Evolutionary conservation across 2,113 vertebrate genomes (phyloP).

Genomic region (Paradisaea rubra): DNA sequence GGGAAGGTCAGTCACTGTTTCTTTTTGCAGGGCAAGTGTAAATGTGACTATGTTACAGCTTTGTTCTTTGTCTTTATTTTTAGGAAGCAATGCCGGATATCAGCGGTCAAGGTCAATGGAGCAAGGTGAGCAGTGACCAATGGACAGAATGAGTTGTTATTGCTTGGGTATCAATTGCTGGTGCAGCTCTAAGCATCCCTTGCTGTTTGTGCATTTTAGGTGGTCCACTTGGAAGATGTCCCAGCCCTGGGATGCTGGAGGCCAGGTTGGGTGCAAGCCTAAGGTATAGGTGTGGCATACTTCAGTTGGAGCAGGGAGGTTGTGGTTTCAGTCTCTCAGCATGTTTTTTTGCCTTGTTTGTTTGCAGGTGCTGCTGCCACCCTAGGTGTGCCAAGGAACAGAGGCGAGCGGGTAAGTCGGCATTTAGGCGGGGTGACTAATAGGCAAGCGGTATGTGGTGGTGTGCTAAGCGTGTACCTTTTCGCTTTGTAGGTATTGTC

Average conservation of each 20-base stretch:
- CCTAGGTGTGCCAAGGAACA: background rate
- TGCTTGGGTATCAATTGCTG: background rate
- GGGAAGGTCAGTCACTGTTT: background rate
- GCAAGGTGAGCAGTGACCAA: background rate
- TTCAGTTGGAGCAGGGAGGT: rapidly evolving
- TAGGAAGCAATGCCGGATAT: rapidly evolving
- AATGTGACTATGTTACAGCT: too few species aligned
- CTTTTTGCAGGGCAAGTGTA: too few species aligned
- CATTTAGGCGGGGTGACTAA: rapidly evolving
- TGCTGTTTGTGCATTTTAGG: background rate
- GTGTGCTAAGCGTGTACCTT: background rate
- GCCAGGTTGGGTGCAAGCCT: background rate
- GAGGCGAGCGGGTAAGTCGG: rapidly evolving
- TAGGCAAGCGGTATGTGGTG: rapidly evolving
- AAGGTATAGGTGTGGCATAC: background rate
- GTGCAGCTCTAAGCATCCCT: background rate
- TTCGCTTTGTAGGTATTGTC: background rate
- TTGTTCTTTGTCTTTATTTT: background rate
- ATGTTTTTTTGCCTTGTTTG: too few species aligned
- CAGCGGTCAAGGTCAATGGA: background rate
- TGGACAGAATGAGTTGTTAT: background rate
- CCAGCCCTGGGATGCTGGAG: rapidly evolving
- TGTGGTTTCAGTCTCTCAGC: background rate
- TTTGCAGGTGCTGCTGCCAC: background rate
- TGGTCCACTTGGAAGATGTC: background rate